Conservation (phyloP, 2,888 invertebrate species). For the Orthosia gothica region DNA sequence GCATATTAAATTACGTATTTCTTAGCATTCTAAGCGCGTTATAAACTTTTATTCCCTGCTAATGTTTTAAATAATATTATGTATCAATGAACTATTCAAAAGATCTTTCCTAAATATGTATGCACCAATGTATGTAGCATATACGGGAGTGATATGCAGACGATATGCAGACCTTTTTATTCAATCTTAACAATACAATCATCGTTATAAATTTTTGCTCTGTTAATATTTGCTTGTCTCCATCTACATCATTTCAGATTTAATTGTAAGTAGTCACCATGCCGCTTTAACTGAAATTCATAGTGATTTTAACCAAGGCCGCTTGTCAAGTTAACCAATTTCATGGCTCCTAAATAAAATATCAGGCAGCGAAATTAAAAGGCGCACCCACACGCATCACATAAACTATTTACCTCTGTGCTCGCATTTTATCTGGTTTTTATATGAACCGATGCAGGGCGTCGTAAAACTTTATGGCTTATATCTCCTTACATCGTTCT, state of each 20-base stretch:
- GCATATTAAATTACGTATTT: no score
- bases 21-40: no score
- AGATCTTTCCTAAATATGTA: neutral
- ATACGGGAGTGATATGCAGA: no score
- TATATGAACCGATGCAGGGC: constrained; percentile 67
- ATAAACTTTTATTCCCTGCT: no score
- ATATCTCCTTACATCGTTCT: constrained; percentile 61
- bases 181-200: neutral
- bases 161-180: neutral
- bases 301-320: neutral
- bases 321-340: constrained; percentile 5
- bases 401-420: constrained; percentile 66
- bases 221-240: no score
- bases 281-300: neutral
- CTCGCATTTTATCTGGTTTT: constrained; percentile 71
- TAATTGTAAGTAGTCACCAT: neutral
- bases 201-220: neutral
- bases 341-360: constrained; percentile 48
- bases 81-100: neutral
- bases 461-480: constrained; percentile 74
- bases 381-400: constrained; percentile 46
- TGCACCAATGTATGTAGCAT: neutral
- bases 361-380: constrained; percentile 60
- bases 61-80: neutral
- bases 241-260: neutral